A percentile compares a stretch with the other conserved stretches of the same genome.
Evolutionary conservation across 2,113 vertebrate genomes (phyloP).

Genomic region (Naja naja): DNA sequence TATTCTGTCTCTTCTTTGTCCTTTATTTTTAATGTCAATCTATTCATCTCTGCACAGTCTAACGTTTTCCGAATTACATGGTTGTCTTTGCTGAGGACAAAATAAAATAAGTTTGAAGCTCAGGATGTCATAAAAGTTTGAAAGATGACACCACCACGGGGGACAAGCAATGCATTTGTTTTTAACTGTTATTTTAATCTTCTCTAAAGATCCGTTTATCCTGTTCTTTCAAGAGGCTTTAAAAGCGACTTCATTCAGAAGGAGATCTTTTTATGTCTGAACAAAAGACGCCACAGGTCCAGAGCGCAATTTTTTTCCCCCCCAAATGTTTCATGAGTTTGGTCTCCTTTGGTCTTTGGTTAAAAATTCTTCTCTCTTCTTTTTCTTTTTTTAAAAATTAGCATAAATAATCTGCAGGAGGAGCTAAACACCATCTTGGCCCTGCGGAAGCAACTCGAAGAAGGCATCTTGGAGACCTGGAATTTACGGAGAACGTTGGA

Average conservation of each 20-base stretch:
- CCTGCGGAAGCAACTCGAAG: constrained; percentile 85
- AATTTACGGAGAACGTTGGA: constrained; percentile 82
- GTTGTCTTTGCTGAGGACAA: background rate
- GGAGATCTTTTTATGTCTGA: background rate
- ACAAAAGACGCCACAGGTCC: background rate
- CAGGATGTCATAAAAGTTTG: constrained; percentile 14
- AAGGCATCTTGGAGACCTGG: constrained; percentile 76
- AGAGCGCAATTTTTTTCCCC: constrained; percentile 3
- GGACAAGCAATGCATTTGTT: constrained; percentile 5
- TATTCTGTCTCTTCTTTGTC: no score
- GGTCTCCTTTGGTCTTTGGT: background rate
- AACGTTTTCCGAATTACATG: no score
- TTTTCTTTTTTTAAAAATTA: constrained; percentile 5
- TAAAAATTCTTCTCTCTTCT: background rate
- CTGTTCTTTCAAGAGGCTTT: constrained; percentile 24
- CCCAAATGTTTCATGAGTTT: background rate
- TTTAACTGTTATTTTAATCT: constrained; percentile 33
- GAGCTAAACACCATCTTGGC: constrained; percentile 79
- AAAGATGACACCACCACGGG: constrained; percentile 21
- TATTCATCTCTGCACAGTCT: no score
- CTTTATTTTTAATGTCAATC: no score
- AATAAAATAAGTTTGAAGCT: constrained; percentile 19
- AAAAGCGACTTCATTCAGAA: background rate
- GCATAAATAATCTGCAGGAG: constrained; percentile 72
- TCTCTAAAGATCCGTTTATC: constrained; percentile 42